Base-by-base conservation (phyloP, 1,140 invertebrate species). In the Drosophila sulfurigaster region DNA sequence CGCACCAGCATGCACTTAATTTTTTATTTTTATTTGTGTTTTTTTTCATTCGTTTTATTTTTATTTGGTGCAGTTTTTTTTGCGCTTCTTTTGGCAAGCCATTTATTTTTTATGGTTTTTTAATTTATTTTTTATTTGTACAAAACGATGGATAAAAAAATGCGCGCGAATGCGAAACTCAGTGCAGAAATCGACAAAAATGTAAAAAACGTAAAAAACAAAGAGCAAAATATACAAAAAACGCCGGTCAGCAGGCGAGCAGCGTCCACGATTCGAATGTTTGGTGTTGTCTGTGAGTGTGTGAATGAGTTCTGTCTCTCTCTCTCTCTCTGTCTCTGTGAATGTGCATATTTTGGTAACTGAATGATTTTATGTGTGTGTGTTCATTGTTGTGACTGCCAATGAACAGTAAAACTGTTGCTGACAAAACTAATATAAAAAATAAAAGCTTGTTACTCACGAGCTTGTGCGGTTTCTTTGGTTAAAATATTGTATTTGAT, bases 81-180 rank as follows among this genome's bases (percentile, higher is more conserved):
- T 28, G 20, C 54, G 30, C 58, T 69, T 41, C 48, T 68, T 46
- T 74, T 69, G 63, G 54, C 62, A 43, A 63, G 75, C 81, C 89
- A 85, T 88, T 88, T 85, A 89, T 85, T 89, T 89, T 88, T 81
- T 66, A 89, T 85, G 75, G 85, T 89, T 88, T 89, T 88, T 88
- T 89, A 81, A 89, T 85, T 90, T 85, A 81, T 85, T 88, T 89
- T 88, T 88, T 88, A 85, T 88, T 88, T 67, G 66, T 67, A 70
- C 56, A 81, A 89, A 78, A 78, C 35, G 69, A 82, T 54, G 57
- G 65, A 81, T 25, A 25, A 89, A 86, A 77, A 72, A 45, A 51
- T 52, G 16, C 67, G 67, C 74, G 74, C 72, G 82, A 82, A 79
- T 66, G 65, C 52, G 51, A 70, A 70, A 67, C 58, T 52, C 63